Percentiles rank a stretch among this genome's conserved stretches.
phyloP scores from a whole-genome alignment of 2,113 vertebrate species.

The Chaetodon auriga region DNA sequence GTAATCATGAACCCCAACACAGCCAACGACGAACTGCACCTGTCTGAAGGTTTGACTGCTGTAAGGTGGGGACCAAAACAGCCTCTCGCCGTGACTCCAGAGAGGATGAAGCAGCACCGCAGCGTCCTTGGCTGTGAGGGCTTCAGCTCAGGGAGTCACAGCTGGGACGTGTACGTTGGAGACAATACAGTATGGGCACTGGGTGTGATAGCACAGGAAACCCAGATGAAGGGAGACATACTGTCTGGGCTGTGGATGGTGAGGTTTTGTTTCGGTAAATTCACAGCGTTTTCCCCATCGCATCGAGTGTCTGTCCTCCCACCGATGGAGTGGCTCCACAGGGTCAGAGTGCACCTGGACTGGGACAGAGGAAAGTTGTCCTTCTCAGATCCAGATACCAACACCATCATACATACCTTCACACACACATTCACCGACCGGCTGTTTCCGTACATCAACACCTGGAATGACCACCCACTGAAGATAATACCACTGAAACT shows the following conservation, averaged over 20 bases:
- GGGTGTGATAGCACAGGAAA: background rate
- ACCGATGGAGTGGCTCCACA: background rate
- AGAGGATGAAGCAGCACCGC: slow-evolving; percentile 20
- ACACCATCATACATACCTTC: background rate
- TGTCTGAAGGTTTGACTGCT: slow-evolving; percentile 5
- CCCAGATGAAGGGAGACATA: background rate
- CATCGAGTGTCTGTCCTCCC: background rate
- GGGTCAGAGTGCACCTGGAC: slow-evolving; percentile 22
- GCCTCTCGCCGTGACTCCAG: background rate
- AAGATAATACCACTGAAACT: background rate
- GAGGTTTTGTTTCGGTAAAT: background rate
- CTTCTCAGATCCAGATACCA: background rate
- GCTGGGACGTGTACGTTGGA: slow-evolving; percentile 4
- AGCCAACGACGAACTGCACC: background rate
- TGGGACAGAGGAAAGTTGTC: background rate
- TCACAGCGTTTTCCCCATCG: background rate
- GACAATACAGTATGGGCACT: background rate
- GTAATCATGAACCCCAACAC: slow-evolving; percentile 21
- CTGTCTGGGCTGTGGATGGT: slow-evolving; percentile 28
- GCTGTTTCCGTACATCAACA: slow-evolving; percentile 37
- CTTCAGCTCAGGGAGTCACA: slow-evolving; percentile 8
- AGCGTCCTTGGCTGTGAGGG: background rate
- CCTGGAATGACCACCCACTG: background rate
- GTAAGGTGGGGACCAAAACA: background rate
- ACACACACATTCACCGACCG: background rate